Evolutionary conservation across 2,888 invertebrate genomes (phyloP).

Genomic region (Laspeyria flexula): DNA sequence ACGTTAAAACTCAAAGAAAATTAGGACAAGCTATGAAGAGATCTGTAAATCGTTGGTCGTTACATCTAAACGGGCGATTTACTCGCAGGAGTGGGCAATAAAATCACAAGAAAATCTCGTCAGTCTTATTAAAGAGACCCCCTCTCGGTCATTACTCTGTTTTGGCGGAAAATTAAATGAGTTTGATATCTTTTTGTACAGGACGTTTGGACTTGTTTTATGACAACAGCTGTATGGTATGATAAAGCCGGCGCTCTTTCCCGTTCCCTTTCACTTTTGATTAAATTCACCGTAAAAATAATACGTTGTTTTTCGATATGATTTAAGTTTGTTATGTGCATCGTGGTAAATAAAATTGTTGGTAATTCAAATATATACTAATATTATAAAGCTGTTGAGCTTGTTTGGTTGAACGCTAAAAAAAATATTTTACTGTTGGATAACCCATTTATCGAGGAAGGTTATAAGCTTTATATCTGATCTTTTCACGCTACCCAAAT

Average conservation of each 20-base stretch:
- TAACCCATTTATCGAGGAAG: too few relatives aligned
- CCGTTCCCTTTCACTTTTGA: conserved; percentile 26
- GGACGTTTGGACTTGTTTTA: conserved; percentile 48
- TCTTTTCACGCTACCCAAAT: too few relatives aligned
- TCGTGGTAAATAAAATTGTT: too few relatives aligned
- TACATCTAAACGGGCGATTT: conserved; percentile 70
- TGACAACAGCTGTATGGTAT: conserved; percentile 42
- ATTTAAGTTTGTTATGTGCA: neutral
- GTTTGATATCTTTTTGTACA: conserved; percentile 53
- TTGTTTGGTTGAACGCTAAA: too few relatives aligned
- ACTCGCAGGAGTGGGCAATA: conserved; percentile 66
- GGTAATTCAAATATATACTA: too few relatives aligned
- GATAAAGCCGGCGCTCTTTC: conserved; percentile 32
- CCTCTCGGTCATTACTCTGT: conserved; percentile 64
- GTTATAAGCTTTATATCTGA: too few relatives aligned
- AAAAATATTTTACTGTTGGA: too few relatives aligned
- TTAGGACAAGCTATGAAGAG: conserved; percentile 61
- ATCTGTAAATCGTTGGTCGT: conserved; percentile 68
- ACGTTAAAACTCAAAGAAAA: conserved; percentile 60
- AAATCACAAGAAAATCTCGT: conserved; percentile 67
- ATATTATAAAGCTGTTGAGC: too few relatives aligned
- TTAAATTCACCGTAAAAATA: conserved; percentile 35
- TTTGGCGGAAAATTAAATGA: conserved; percentile 72
- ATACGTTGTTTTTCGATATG: conserved; percentile 3
- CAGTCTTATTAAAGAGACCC: conserved; percentile 65